Percentiles rank a stretch among this genome's conserved stretches.
phyloP scores from a whole-genome alignment of 2,797 vertebrate genomes.

The Danio choprae region DNA sequence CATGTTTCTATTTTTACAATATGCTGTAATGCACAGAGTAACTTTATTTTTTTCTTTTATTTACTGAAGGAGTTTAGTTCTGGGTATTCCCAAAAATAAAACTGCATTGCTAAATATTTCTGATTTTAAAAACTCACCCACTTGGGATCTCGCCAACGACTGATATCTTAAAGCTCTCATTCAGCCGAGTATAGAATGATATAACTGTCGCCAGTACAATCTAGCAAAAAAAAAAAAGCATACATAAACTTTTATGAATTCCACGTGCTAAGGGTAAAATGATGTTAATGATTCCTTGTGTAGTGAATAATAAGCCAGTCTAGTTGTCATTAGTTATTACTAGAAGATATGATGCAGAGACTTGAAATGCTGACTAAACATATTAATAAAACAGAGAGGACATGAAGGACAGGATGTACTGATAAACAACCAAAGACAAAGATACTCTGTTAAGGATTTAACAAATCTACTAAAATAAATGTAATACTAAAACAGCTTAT shows the following conservation, averaged over 20 bases:
- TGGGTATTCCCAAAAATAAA: not conserved
- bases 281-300: constrained; percentile 13
- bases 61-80: not conserved
- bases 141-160: constrained; percentile 91
- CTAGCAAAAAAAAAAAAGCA: constrained; percentile 69
- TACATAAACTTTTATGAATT: constrained; percentile 22
- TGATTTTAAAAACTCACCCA: constrained; percentile 80
- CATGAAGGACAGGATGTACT: not conserved
- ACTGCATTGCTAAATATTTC: constrained; percentile 8
- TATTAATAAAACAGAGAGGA: constrained; percentile 25
- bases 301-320: constrained; percentile 44
- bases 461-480: not conserved
- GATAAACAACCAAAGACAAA: not conserved
- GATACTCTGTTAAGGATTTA: not conserved
- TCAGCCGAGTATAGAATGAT: constrained; percentile 80
- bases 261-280: constrained; percentile 7
- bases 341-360: not conserved
- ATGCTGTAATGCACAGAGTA: not conserved
- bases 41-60: not conserved
- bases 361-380: constrained; percentile 26
- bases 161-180: constrained; percentile 78
- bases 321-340: constrained; percentile 1
- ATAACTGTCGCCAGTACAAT: constrained; percentile 88
- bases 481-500: not conserved
- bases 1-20: not conserved